Percentiles rank a stretch among this genome's conserved stretches.
These are phyloP conservation scores for Matsumyia berberina DNA, from an alignment of 2,888 invertebrate species.

Conservation along the genomic window DNA sequence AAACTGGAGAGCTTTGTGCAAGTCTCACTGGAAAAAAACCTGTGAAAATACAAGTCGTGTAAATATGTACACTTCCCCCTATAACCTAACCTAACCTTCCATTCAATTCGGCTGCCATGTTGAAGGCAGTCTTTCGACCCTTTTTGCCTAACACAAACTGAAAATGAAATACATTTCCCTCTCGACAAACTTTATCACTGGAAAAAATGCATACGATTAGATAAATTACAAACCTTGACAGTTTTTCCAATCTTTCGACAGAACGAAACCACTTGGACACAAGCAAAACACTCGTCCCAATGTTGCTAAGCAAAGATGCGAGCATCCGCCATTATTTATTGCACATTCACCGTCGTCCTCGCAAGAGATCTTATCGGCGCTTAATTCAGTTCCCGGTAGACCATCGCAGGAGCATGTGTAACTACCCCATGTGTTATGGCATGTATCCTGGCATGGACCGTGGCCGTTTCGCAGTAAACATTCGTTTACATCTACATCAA, in stretches of 20 bases:
- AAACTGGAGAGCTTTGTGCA: no score
- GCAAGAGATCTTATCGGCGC: slow-evolving; percentile 86
- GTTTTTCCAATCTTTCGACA: slow-evolving; percentile 83
- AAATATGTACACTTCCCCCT: no score
- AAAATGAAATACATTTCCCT: no score
- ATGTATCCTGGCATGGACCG: slow-evolving; percentile 88
- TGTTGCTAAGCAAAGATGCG: slow-evolving; percentile 84
- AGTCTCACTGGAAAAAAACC: no score
- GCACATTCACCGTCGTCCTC: slow-evolving; percentile 83
- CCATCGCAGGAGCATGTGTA: slow-evolving; percentile 86
- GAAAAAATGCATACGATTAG: slow-evolving; percentile 26
- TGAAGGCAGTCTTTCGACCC: no score
- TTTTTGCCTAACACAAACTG: no score
- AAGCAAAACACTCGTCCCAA: slow-evolving; percentile 85
- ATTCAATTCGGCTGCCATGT: no score
- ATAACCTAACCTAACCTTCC: no score
- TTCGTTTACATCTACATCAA: slow-evolving; percentile 86
- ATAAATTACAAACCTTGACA: slow-evolving; percentile 83
- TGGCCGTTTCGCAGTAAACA: slow-evolving; percentile 87
- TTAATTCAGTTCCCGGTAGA: slow-evolving; percentile 86
- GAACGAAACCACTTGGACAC: slow-evolving; percentile 84
- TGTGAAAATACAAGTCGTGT: no score
- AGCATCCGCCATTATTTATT: slow-evolving; percentile 85
- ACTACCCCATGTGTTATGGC: slow-evolving; percentile 86
- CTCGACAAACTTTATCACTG: not conserved